phyloP scores from a whole-genome alignment of 2,797 vertebrate genomes.

The Coranthus polyacanthus region DNA sequence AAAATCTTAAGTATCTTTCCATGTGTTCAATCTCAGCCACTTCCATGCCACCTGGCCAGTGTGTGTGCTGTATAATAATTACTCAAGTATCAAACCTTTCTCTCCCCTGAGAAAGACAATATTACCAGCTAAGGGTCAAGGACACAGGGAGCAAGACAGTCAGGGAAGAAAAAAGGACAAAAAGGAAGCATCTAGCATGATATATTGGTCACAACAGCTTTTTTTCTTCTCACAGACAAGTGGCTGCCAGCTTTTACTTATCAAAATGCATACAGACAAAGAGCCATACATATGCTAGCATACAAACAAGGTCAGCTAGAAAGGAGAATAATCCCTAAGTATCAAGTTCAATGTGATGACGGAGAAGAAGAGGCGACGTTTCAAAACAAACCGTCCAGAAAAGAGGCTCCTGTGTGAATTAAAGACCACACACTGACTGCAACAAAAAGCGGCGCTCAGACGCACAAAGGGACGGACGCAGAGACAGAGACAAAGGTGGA shows the following conservation, averaged over 20 bases:
- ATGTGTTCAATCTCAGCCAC: constrained; percentile 17
- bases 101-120: constrained; percentile 77
- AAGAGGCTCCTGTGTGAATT: constrained; percentile 88
- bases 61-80: constrained; percentile 85
- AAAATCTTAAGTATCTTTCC: not conserved
- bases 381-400: constrained; percentile 77
- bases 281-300: constrained; percentile 8
- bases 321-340: constrained; percentile 48
- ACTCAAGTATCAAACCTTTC: constrained; percentile 84
- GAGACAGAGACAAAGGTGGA: constrained; percentile 77
- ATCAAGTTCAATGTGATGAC: constrained; percentile 70
- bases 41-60: constrained; percentile 79
- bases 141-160: constrained; percentile 60
- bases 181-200: too few relatives aligned
- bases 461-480: constrained; percentile 68
- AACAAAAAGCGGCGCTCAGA: constrained; percentile 86
- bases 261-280: not conserved
- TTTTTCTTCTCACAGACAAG: constrained; percentile 8
- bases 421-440: constrained; percentile 91
- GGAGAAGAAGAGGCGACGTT: constrained; percentile 65
- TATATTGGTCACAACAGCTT: too few relatives aligned
- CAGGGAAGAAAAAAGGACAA: too few relatives aligned
- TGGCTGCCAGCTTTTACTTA: too few relatives aligned
- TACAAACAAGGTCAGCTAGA: constrained; percentile 41
- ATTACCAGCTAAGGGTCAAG: constrained; percentile 81